Conservation (phyloP, 64 coral and sea anemone genomes). For the Stichodactyla mertensii region DNA sequence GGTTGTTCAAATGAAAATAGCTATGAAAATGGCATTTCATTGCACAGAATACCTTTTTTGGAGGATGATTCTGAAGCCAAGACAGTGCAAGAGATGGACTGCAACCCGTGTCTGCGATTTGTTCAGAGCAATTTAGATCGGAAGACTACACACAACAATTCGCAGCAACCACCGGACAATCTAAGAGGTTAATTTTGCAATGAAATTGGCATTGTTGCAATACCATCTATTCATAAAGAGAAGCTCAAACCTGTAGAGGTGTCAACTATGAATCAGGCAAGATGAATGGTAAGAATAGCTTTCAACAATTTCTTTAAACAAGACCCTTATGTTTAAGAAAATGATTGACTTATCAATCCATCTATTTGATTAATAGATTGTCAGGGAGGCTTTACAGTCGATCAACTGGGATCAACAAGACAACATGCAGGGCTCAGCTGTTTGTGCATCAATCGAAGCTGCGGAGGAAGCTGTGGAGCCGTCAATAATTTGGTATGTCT, state of each 20-base stretch:
- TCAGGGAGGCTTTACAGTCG: no score
- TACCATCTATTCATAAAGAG: neutral
- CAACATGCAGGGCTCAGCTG: no score
- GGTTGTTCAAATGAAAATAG: conserved; percentile 17
- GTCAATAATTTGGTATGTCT: no score
- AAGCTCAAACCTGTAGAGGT: neutral
- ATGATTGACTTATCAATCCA: no score
- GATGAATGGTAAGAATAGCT: neutral
- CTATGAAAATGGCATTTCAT: conserved; percentile 8
- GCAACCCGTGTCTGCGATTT: neutral
- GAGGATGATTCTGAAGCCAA: conserved; percentile 24
- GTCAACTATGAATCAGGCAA: neutral
- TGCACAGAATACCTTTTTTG: conserved; percentile 37
- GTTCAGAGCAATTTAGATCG: conserved; percentile 21
- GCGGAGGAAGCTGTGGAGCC: no score
- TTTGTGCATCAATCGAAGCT: no score
- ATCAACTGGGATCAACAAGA: no score
- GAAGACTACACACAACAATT: conserved; percentile 4
- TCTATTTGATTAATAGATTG: no score
- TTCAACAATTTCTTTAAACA: no score
- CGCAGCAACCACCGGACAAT: neutral
- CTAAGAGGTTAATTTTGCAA: neutral
- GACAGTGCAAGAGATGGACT: neutral
- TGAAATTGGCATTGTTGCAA: neutral
- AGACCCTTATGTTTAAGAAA: neutral